Conservation (phyloP, 1,140 invertebrate genomes). For the Spodoptera litura region DNA sequence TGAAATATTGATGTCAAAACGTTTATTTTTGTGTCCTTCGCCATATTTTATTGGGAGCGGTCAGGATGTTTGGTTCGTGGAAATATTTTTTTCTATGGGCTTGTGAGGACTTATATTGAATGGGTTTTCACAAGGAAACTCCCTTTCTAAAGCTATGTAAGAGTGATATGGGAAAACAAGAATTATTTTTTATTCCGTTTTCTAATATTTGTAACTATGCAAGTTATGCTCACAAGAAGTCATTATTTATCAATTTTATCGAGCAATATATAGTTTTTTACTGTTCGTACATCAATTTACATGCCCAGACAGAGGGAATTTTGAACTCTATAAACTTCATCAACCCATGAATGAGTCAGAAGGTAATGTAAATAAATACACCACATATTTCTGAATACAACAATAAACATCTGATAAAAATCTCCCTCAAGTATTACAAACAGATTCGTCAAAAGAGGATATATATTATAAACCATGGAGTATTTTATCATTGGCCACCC, state of each 20-base stretch:
- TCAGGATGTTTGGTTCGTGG: background rate
- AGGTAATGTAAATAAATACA: no score
- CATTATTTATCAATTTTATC: no score
- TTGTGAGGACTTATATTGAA: constrained; percentile 1
- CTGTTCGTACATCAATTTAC: no score
- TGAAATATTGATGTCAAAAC: constrained; percentile 31
- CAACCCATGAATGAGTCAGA: no score
- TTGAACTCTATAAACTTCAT: no score
- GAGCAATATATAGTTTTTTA: no score
- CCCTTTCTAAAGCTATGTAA: background rate
- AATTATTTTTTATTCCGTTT: no score
- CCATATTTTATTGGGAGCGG: background rate
- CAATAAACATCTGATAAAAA: no score
- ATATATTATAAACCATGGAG: constrained; percentile 11
- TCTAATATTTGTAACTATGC: background rate
- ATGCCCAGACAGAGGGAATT: no score
- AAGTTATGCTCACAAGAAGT: no score
- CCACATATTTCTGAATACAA: no score
- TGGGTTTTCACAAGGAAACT: background rate
- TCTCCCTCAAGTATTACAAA: background rate
- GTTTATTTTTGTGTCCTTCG: constrained; percentile 12
- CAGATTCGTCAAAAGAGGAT: constrained; percentile 23
- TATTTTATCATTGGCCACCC: constrained; percentile 39
- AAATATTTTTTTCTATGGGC: background rate
- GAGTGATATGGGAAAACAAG: background rate